Conservation (phyloP, 2,888 invertebrate genomes). For the Tenthredo notha region DNA sequence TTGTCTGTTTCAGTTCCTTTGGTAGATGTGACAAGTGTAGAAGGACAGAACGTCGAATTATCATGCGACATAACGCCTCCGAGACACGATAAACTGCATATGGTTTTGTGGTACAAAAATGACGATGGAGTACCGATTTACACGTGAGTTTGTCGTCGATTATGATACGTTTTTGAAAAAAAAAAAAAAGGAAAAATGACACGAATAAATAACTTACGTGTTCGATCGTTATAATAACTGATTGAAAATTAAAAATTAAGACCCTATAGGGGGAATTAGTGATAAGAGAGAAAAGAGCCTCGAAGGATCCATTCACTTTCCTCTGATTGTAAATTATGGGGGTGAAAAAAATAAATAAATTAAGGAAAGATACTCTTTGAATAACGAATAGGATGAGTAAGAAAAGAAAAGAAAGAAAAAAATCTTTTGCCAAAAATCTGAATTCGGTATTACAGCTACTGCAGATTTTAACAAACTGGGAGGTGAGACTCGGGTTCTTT, state of each 20-base stretch:
- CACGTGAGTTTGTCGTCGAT: slow-evolving; percentile 82
- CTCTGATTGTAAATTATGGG: too few species aligned
- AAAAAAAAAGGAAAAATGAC: neutral
- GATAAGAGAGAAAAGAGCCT: too few species aligned
- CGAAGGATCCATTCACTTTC: too few species aligned
- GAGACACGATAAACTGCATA: slow-evolving; percentile 91
- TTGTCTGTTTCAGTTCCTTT: slow-evolving; percentile 83
- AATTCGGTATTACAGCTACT: neutral
- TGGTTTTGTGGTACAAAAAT: slow-evolving; percentile 95
- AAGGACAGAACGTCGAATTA: slow-evolving; percentile 92
- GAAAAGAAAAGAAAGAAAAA: neutral
- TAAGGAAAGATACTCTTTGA: too few species aligned
- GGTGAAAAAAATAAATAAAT: too few species aligned
- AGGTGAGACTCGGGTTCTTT: neutral
- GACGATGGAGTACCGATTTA: slow-evolving; percentile 93
- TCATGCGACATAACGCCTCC: slow-evolving; percentile 93
- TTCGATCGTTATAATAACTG: too few species aligned
- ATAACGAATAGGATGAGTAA: too few species aligned
- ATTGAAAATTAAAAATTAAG: too few species aligned
- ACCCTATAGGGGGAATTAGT: too few species aligned
- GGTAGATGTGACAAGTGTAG: slow-evolving; percentile 91
- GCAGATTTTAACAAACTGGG: neutral
- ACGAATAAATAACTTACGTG: neutral
- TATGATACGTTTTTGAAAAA: neutral
- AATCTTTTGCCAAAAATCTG: neutral